Evolutionary conservation across 2,797 vertebrate genomes (phyloP), one percentile per base, ranked within the genome.

Genomic region (Anguilla pacifica): DNA sequence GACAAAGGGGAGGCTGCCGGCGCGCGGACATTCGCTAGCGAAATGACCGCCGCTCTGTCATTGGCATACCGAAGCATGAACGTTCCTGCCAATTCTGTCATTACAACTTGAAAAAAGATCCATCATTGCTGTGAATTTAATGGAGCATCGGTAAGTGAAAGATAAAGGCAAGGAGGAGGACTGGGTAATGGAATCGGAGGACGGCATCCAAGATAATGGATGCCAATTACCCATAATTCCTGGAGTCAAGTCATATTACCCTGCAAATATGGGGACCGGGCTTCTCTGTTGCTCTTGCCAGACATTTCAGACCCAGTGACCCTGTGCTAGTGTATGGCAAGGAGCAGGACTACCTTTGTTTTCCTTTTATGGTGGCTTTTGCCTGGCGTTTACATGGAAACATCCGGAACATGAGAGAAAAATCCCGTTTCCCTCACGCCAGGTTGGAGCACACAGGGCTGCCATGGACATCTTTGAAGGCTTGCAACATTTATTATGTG

Each of bases 181-280:
- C 22, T 19, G 9, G 43, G 74, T 25, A 64, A 88, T 84, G 46
- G 46, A 25, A 88, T 7, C 55, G 22, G 11, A 39, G 81, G 61
- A 70, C n/a, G 64, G 49, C 77, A 85, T 79, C 79, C 22, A 85
- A 89, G 89, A 85, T 84, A 90, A 91, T 91, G 89, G 46, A 83
- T 84, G 51, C 55, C 43, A 89, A 82, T 89, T 85, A 43, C 6
- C 83, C 35, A 83, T 49, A 83, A 83, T 87, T 59, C 64, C 46
- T 35, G 0, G 77, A 84, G 86, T 88, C 83, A 86, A 70, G 85
- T 86, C 35, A 28, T 84, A 90, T 90, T 90, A 83, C 77, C 46
- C 13, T 43, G 74, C 15, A 39, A 3, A 46, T 39, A 35, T 79
- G 35, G 15, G 39, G 35, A 17, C 13, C 74, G 19, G 39, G 5